Percentiles rank a stretch among this genome's conserved stretches.
phyloP scores from a whole-genome alignment of 2,888 invertebrate species.

The Aproaerema taeniolella region DNA sequence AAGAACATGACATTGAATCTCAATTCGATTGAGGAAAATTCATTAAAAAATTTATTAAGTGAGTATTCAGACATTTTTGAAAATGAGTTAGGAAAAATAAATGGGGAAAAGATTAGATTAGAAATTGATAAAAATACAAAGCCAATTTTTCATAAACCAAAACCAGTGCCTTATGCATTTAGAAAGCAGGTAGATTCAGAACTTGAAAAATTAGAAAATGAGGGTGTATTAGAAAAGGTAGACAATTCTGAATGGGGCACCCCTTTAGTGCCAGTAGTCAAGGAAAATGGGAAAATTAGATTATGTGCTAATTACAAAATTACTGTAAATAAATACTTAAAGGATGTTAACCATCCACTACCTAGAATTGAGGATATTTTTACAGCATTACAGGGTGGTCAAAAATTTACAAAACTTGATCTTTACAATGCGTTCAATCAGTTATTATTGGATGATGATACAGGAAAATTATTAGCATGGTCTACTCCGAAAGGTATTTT shows the following conservation, averaged over 20 bases:
- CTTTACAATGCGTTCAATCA: constrained; percentile 9
- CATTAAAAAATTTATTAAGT: no score
- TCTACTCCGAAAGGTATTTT: constrained; percentile 3
- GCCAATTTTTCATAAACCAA: background rate
- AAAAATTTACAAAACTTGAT: constrained; percentile 13
- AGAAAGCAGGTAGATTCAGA: background rate
- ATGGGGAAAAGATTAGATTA: background rate
- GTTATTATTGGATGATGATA: background rate
- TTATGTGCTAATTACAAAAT: constrained; percentile 10
- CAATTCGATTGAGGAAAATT: no score
- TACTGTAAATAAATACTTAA: constrained; percentile 1
- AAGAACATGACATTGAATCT: no score
- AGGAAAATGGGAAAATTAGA: constrained; percentile 2
- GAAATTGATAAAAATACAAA: background rate
- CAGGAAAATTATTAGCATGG: constrained; percentile 1
- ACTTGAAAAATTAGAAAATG: background rate
- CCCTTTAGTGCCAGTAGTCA: constrained; percentile 12
- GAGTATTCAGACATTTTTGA: background rate
- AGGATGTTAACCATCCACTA: background rate
- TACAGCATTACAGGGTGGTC: constrained; percentile 9
- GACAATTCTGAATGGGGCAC: background rate
- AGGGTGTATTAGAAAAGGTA: constrained; percentile 5
- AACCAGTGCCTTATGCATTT: constrained; percentile 2
- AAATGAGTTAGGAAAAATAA: background rate
- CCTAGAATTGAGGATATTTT: constrained; percentile 8